phyloP scores from a whole-genome alignment of 2,113 vertebrate species.

The Rana temporaria region DNA sequence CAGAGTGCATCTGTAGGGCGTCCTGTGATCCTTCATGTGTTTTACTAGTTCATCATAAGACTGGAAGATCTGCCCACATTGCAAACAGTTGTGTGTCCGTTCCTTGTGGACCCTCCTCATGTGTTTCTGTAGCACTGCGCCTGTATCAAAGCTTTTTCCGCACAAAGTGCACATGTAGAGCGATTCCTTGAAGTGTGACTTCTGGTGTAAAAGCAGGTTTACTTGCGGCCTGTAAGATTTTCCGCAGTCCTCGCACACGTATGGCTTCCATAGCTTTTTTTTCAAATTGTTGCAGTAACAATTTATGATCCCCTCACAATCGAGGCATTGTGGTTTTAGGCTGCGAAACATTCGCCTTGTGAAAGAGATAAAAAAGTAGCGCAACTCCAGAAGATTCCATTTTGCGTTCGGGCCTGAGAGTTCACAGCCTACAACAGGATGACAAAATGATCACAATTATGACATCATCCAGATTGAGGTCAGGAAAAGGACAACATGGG shows the following conservation, averaged over 20 bases:
- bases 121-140: neutral
- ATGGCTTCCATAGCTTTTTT: neutral
- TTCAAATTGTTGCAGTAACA: neutral
- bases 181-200: neutral
- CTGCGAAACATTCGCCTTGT: neutral
- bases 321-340: neutral
- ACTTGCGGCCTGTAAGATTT: conserved; percentile 12
- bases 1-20: neutral
- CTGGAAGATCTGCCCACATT: neutral
- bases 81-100: neutral
- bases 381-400: too few relatives aligned
- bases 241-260: conserved; percentile 16
- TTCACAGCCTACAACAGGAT: too few relatives aligned
- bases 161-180: conserved; percentile 9
- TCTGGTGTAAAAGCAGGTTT: conserved; percentile 4
- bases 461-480: too few relatives aligned
- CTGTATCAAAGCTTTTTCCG: conserved; percentile 29
- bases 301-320: neutral
- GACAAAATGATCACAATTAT: too few relatives aligned
- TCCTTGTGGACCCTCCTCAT: neutral
- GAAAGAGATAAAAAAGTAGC: neutral
- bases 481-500: too few relatives aligned
- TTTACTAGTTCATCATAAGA: neutral
- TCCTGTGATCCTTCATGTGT: neutral
- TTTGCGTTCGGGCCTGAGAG: too few relatives aligned